Conservation (phyloP, 2,797 vertebrate genomes). For the Eulemur albifrons region DNA sequence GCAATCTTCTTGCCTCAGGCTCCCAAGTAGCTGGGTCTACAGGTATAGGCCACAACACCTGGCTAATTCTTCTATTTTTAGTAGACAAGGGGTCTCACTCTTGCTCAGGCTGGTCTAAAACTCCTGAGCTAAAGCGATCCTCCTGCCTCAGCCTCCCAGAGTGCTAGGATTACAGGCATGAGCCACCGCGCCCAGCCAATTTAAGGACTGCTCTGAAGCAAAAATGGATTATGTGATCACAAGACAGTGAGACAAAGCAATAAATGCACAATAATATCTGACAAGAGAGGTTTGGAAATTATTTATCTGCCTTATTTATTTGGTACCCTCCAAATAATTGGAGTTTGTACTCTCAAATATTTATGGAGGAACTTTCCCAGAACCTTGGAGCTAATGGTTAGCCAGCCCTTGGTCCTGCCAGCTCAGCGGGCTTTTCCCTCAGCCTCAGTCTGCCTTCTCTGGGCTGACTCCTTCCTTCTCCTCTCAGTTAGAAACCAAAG, state of each 20-base stretch:
- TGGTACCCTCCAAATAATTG: constrained; percentile 3
- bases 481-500: not conserved
- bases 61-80: no score
- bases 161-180: no score
- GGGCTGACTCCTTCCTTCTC: not conserved
- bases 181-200: no score
- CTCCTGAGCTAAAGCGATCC: no score
- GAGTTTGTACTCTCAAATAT: constrained; percentile 57
- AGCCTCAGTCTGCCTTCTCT: not conserved
- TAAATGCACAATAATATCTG: not conserved
- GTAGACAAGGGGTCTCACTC: no score
- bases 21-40: no score
- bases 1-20: no score
- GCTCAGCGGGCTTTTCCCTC: no score
- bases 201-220: not conserved
- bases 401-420: not conserved
- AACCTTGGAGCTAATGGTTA: not conserved
- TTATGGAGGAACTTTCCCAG: not conserved
- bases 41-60: no score
- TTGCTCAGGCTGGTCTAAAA: no score
- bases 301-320: not conserved
- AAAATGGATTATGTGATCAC: not conserved
- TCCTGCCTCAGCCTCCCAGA: no score
- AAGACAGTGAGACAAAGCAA: not conserved
- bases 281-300: not conserved